Evolutionary conservation across 2,113 vertebrate genomes (phyloP), one percentile per base, ranked within the genome.

Genomic region (Ageneiosus marmoratus): DNA sequence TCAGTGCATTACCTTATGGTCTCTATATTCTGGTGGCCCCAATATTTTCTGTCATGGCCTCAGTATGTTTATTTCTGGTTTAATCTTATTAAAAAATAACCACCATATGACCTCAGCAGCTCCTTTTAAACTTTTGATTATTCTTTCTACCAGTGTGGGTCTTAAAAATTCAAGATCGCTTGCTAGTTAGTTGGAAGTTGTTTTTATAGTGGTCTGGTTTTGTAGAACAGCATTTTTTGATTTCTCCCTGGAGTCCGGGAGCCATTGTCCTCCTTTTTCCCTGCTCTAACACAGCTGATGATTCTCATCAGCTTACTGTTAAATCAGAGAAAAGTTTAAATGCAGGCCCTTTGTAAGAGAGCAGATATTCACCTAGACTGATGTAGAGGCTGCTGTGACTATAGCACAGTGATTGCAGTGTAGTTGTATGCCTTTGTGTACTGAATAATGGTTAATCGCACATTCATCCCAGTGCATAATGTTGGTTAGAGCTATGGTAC

Each of bases 371-470:
- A 67, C 65, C 50, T 50, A n/a, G 44, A 58, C 51, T 29, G 37
- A 83, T 67, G n/a, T 63, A 58, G 77, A 56, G 79, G 55, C 67
- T 58, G 41, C 48, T 60, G 41, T 77, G 73, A 76, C 76, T 75
- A 29, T 34, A 50, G 46, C 44, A 55, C 74, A 50, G 32, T 62
- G 67, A 48, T 60, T 62, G 51, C 60, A 41, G 32, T 76, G 18
- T 46, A 56, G 70, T 80, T 34, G n/a, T 77, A 2, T 15, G 51
- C 67, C 34, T 60, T 70, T 77, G 37, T 41, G 24, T 58, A 62
- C 27, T 60, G 27, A 72, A 86, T 74, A 79, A 74, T 65, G 50
- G 37, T 80, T 27, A 53, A 29, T 73, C 77, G 58, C 48, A 16
- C 60, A 76, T 10, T 34, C 3, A 7, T 67, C 62, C 73, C 65